Conservation (phyloP, 2,113 vertebrate species). For the Orcinus orca region DNA sequence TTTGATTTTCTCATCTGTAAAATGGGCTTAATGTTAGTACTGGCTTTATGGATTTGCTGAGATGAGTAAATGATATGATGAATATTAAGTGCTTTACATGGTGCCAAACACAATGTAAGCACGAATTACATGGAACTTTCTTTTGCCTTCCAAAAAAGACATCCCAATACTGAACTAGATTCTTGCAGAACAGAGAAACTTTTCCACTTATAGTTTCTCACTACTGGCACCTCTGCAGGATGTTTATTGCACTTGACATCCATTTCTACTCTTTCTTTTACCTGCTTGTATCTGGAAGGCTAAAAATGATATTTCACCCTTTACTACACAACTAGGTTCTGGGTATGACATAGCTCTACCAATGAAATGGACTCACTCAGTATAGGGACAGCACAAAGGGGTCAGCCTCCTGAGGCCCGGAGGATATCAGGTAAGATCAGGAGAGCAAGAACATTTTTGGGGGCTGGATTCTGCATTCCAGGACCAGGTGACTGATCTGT, state of each 20-base stretch:
- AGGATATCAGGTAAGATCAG: neutral
- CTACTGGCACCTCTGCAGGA: neutral
- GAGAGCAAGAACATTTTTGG: neutral
- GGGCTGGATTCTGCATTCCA: neutral
- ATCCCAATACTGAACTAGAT: neutral
- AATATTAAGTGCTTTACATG: neutral
- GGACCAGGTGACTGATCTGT: neutral
- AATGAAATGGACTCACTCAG: neutral
- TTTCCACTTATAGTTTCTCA: neutral
- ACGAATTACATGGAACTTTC: neutral
- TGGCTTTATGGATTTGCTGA: neutral
- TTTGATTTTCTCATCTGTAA: slow-evolving; percentile 15
- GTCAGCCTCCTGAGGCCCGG: accelerated
- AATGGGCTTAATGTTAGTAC: neutral
- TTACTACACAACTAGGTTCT: neutral
- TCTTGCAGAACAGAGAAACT: neutral
- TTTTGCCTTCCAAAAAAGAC: neutral
- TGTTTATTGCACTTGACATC: neutral
- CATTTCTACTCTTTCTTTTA: neutral
- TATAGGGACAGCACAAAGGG: neutral
- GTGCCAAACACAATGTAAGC: neutral
- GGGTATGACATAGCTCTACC: neutral
- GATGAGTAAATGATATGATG: neutral
- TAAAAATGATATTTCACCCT: neutral
- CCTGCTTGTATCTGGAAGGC: neutral